Evolutionary conservation across 2,888 invertebrate species (phyloP).

Genomic region (Andrena bicolor): DNA sequence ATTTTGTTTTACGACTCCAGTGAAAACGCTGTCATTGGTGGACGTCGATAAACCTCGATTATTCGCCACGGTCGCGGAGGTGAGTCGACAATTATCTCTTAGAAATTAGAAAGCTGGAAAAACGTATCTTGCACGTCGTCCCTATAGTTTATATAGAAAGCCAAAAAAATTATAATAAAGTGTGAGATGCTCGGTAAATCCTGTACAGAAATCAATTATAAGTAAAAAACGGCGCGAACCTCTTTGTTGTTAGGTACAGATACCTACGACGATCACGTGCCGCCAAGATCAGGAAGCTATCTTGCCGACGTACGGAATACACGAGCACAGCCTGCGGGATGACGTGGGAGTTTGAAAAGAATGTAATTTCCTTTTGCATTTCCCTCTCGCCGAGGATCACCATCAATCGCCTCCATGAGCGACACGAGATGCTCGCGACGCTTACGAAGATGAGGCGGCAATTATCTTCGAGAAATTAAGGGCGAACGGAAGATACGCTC

Average conservation of each 20-base stretch:
- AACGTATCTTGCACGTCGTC: no score
- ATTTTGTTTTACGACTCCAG: conserved; percentile 73
- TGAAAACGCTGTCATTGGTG: conserved; percentile 69
- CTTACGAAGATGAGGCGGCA: conserved; percentile 69
- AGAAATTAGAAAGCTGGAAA: conserved; percentile 63
- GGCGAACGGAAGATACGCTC: conserved; percentile 64
- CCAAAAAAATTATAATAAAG: no score
- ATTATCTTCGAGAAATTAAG: conserved; percentile 79
- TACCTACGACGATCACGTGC: neutral
- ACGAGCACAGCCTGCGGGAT: conserved; percentile 58
- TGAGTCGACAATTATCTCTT: conserved; percentile 70
- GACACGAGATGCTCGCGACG: conserved; percentile 51
- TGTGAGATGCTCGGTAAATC: no score
- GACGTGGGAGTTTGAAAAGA: conserved; percentile 76
- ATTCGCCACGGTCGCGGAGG: conserved; percentile 49
- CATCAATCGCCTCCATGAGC: conserved; percentile 69
- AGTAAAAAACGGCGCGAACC: no score
- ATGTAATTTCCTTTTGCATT: conserved; percentile 77
- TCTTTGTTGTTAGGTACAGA: neutral
- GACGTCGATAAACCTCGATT: conserved; percentile 53
- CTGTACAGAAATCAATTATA: no score
- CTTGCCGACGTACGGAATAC: neutral
- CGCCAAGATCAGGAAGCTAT: neutral
- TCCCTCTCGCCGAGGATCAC: conserved; percentile 60
- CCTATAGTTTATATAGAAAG: no score